Conservation (phyloP, 1,140 invertebrate genomes). For the Trachymyrmex septentrionalis region DNA sequence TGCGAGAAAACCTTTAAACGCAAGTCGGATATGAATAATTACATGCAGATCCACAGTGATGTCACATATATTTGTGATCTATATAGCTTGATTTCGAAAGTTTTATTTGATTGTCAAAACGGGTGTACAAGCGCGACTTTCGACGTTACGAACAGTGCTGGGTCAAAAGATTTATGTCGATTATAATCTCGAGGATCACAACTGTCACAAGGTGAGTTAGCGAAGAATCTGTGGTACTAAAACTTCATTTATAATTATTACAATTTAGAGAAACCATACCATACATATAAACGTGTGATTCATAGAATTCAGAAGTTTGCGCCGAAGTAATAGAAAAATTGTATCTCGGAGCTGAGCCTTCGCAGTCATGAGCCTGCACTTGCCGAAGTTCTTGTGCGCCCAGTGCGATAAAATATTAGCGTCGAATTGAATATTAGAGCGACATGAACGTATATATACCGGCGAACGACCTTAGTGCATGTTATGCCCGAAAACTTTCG, state of each 20-base stretch:
- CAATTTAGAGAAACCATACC: conserved; percentile 26
- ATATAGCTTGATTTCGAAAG: conserved; percentile 27
- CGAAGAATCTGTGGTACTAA: background rate
- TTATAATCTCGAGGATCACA: conserved; percentile 10
- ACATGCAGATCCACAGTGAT: background rate
- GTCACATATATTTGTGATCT: conserved; percentile 13
- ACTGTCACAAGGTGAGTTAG: background rate
- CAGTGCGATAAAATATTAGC: conserved; percentile 89
- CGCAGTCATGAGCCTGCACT: background rate
- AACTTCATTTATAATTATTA: conserved; percentile 45
- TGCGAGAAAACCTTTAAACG: conserved; percentile 46
- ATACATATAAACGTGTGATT: conserved; percentile 22
- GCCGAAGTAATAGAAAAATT: background rate
- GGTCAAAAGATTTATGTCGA: background rate
- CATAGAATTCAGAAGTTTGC: background rate
- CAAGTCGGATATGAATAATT: background rate
- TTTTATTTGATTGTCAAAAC: conserved; percentile 6
- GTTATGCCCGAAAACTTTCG: conserved; percentile 84
- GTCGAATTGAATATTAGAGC: conserved; percentile 81
- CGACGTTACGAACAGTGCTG: conserved; percentile 26
- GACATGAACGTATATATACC: conserved; percentile 88
- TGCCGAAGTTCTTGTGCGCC: conserved; percentile 84
- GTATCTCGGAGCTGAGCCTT: conserved; percentile 69
- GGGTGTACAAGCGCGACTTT: conserved; percentile 11
- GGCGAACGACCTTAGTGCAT: conserved; percentile 85